Conservation (phyloP, 2,113 vertebrate species). For the Clarias macrocephalus region DNA sequence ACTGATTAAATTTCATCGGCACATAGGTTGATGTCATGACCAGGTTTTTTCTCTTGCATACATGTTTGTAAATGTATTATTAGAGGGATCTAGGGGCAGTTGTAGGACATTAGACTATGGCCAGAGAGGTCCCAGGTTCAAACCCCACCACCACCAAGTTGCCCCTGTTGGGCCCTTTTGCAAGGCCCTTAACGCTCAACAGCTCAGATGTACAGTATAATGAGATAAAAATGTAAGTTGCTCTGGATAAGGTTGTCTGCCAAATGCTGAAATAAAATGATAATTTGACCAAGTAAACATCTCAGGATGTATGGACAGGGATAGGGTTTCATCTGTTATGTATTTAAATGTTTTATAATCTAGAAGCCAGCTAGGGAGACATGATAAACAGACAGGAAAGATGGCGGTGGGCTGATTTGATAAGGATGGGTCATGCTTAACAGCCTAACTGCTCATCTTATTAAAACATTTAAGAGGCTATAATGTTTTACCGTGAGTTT, state of each 20-base stretch:
- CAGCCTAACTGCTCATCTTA: conserved; percentile 61
- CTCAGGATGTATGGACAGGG: not conserved
- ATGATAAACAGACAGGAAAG: not conserved
- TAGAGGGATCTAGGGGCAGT: not conserved
- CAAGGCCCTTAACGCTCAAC: no score
- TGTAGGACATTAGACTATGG: no score
- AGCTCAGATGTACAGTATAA: no score
- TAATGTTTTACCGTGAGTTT: conserved; percentile 66
- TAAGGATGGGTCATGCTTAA: conserved; percentile 8
- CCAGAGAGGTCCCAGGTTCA: no score
- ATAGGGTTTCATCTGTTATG: not conserved
- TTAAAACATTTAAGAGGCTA: conserved; percentile 69
- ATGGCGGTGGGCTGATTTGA: conserved; percentile 8
- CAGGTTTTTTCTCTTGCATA: not conserved
- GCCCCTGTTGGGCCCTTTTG: no score
- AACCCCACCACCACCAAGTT: no score
- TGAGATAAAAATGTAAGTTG: no score
- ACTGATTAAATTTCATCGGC: not conserved
- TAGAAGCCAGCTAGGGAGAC: not conserved
- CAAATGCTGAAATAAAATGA: no score
- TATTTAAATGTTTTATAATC: conserved; percentile 15
- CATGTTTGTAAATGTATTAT: not conserved
- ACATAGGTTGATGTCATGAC: not conserved
- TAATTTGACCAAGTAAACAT: not conserved
- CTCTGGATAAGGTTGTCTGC: no score